Evolutionary conservation across 1,140 invertebrate genomes (phyloP).

Genomic region (Mamestra configurata): DNA sequence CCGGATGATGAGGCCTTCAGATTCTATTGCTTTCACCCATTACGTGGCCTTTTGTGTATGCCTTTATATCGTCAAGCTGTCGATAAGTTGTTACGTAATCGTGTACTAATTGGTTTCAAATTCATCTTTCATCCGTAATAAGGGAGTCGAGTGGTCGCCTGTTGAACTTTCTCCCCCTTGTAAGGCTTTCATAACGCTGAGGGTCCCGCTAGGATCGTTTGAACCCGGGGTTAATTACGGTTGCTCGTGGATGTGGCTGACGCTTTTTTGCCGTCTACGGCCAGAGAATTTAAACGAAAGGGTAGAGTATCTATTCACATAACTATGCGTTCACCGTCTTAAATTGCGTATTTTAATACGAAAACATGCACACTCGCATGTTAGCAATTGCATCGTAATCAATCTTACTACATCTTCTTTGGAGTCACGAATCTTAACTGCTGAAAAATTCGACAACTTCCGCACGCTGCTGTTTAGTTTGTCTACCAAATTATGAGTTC

Average conservation of each 20-base stretch:
- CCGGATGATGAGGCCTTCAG: slow-evolving; percentile 78
- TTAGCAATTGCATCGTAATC: slow-evolving; percentile 23
- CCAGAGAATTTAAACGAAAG: slow-evolving; percentile 15
- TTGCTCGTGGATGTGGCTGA: slow-evolving; percentile 22
- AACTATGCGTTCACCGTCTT: not conserved
- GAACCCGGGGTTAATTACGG: slow-evolving; percentile 60
- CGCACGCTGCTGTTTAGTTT: not conserved
- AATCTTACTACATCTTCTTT: slow-evolving; percentile 11
- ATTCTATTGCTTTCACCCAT: slow-evolving; percentile 81
- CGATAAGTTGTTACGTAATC: slow-evolving; percentile 63
- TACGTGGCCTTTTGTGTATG: slow-evolving; percentile 66
- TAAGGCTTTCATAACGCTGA: slow-evolving; percentile 49
- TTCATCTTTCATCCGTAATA: slow-evolving; percentile 57
- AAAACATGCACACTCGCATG: slow-evolving; percentile 27
- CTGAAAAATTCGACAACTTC: slow-evolving; percentile 29
- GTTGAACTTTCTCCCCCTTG: slow-evolving; percentile 60
- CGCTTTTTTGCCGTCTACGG: not conserved
- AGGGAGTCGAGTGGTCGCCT: slow-evolving; percentile 46
- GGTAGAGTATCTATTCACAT: slow-evolving; percentile 20
- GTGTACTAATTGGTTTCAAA: slow-evolving; percentile 65
- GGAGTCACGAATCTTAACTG: not conserved
- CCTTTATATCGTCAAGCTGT: slow-evolving; percentile 54
- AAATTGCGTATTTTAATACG: not conserved
- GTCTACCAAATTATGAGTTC: not conserved
- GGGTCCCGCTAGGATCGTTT: slow-evolving; percentile 44